Evolutionary conservation across 2,888 invertebrate species (phyloP).

Genomic region (Andrena dorsata): DNA sequence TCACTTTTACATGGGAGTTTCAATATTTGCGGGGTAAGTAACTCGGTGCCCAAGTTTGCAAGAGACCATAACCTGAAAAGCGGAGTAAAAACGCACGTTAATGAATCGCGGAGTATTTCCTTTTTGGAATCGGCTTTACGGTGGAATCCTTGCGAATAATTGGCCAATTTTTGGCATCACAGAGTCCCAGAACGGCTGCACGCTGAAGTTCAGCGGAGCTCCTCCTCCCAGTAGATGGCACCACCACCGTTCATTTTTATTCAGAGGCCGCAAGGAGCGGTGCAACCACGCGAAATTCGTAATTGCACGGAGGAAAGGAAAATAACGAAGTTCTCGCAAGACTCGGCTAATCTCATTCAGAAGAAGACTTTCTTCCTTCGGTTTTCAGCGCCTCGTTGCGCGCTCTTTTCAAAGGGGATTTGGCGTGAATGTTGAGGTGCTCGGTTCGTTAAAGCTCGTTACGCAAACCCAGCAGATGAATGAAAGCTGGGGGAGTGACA

Average conservation of each 20-base stretch:
- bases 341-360: slow-evolving; percentile 50
- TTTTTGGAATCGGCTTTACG: neutral
- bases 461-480: neutral
- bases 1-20: too few species aligned
- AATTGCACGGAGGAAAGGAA: slow-evolving; percentile 55
- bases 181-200: slow-evolving; percentile 4
- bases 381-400: slow-evolving; percentile 26
- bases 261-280: slow-evolving; percentile 17
- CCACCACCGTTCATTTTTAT: slow-evolving; percentile 27
- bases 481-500: slow-evolving; percentile 2
- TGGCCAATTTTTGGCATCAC: slow-evolving; percentile 34
- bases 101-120: neutral
- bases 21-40: neutral
- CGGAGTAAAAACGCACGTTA: neutral
- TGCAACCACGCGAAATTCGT: slow-evolving; percentile 38
- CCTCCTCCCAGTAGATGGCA: slow-evolving; percentile 18
- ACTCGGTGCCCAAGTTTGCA: neutral
- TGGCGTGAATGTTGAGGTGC: slow-evolving; percentile 47
- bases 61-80: neutral
- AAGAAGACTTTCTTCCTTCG: slow-evolving; percentile 40
- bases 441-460: slow-evolving; percentile 48
- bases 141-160: slow-evolving; percentile 15
- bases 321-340: slow-evolving; percentile 52
- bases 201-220: slow-evolving; percentile 9
- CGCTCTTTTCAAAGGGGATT: slow-evolving; percentile 34